Evolutionary conservation across 2,797 vertebrate genomes (phyloP), one percentile per base, ranked within the genome.

Genomic region (Hemibagrus guttatus): DNA sequence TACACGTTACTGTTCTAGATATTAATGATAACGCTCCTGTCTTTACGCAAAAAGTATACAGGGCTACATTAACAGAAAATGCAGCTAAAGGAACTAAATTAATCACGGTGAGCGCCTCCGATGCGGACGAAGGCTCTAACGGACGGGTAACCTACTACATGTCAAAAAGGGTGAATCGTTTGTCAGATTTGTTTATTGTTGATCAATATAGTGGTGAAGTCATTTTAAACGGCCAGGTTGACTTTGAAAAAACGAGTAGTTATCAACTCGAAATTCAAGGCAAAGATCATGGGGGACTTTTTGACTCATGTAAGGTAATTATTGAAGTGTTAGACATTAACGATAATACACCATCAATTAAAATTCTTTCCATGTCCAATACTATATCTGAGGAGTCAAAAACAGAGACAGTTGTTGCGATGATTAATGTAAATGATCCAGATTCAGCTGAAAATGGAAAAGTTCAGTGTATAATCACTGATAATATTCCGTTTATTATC

Each of bases 261-360:
- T 95, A 94, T 85, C 84, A 94, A 31, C 92, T 97, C 59, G 91
- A 95, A 78, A 78, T 96, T 21, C 93, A 94, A 78, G 96, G 94
- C 6, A 92, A 92, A 35, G 96, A 97, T 17, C 74, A 89, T n/a
- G 95, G 96, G 0, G 96, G 95, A 1, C 91, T 96, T 0, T 92
- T 94, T 4, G 95, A 95, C 84, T 95, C 95, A 0, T 91, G 95
- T 17, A 96, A 94, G 71, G 90, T 96, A 0, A 63, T 94, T 7
- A 87, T 96, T 82, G 94, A 97, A 84, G 92, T 98, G 7, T 91
- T 92, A 58, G 97, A 98, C 14, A 93, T 97, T 69, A 97, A 98
- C 92, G 97, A 98, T 91, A 97, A 98, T 85, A 94, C 90, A 31
- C 97, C 97, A 0, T 84, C 92, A 19, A 95, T 97, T 1, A 91